Conservation (phyloP, 2,888 invertebrate genomes). For the Salpingus planirostris region DNA sequence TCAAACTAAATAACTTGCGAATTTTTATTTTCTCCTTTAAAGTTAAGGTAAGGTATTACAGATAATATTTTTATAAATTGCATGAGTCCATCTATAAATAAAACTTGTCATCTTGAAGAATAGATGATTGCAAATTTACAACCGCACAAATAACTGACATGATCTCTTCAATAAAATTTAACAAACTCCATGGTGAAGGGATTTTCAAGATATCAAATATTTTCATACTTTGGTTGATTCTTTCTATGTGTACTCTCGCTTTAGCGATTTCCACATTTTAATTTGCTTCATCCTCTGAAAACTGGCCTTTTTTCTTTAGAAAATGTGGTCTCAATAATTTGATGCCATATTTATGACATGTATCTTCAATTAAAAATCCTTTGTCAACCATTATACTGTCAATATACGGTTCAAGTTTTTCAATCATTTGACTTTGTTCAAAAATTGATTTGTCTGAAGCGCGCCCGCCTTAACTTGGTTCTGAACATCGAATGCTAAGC, state of each 20-base stretch:
- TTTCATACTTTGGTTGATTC: conserved; percentile 10
- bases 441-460: conserved; percentile 8
- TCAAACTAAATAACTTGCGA: no score
- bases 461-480: conserved; percentile 5
- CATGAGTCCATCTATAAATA: no score
- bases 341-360: conserved; percentile 6
- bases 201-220: conserved; percentile 6
- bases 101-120: no score
- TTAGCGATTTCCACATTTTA: conserved; percentile 10
- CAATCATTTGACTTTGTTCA: conserved; percentile 5
- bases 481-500: no score
- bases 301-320: conserved; percentile 10
- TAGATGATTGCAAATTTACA: conserved; percentile 2
- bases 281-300: conserved; percentile 9
- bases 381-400: conserved; percentile 16
- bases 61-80: no score
- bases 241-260: conserved; percentile 12
- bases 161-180: conserved; percentile 5
- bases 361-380: conserved; percentile 10
- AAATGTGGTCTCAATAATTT: conserved; percentile 12
- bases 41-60: no score
- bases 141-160: conserved; percentile 1
- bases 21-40: no score
- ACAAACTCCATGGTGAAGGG: conserved; percentile 2
- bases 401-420: conserved; percentile 1